Percentiles rank a stretch among this genome's conserved stretches.
phyloP scores from a whole-genome alignment of 2,797 vertebrate genomes.

The Eleutherodactylus coqui region DNA sequence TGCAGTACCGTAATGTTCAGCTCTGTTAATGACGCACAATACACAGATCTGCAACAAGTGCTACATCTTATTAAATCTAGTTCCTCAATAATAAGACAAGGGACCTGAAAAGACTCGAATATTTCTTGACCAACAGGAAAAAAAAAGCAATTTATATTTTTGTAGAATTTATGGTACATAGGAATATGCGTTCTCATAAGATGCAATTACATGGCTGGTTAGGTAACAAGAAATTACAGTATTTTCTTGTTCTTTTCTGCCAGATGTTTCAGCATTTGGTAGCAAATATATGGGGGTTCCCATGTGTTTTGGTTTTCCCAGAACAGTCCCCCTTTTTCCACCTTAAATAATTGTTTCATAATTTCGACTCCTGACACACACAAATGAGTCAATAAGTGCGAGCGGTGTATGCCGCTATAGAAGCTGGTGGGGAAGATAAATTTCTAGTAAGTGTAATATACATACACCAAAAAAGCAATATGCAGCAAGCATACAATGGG shows the following conservation, averaged over 20 bases:
- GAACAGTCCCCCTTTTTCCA: neutral
- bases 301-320: neutral
- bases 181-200: neutral
- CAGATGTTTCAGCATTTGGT: neutral
- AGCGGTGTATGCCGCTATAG: neutral
- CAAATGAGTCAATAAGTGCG: neutral
- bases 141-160: neutral
- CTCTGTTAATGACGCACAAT: constrained; percentile 22
- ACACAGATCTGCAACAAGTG: constrained; percentile 19
- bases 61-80: neutral
- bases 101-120: neutral
- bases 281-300: neutral
- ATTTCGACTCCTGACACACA: neutral
- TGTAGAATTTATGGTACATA: neutral
- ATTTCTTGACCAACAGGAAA: neutral
- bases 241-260: too few species aligned
- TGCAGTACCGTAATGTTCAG: constrained; percentile 18
- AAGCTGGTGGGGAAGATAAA: neutral
- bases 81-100: neutral
- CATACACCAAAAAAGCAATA: neutral
- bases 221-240: neutral
- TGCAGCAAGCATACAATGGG: neutral
- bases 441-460: neutral
- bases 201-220: neutral
- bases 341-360: neutral